Evolutionary conservation across 2,113 vertebrate genomes (phyloP).

Genomic region (Stercorarius parasiticus): DNA sequence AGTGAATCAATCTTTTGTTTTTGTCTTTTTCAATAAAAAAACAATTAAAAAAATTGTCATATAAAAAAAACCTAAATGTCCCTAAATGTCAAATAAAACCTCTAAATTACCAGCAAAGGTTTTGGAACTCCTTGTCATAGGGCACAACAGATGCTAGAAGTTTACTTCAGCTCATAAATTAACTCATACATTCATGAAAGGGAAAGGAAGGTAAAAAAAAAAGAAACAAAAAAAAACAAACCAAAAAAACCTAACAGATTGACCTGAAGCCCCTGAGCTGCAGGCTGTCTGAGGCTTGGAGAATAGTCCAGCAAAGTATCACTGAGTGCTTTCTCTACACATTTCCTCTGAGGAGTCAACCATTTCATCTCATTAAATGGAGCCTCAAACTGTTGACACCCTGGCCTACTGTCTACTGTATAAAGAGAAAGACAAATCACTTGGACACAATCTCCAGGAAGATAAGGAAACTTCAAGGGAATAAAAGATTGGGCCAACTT

Average conservation of each 20-base stretch:
- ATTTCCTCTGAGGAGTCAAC: not conserved
- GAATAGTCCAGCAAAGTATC: not conserved
- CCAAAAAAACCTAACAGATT: not conserved
- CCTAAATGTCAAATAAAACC: not conserved
- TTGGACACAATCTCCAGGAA: not conserved
- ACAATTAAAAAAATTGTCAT: not conserved
- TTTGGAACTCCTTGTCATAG: not conserved
- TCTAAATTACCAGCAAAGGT: not conserved
- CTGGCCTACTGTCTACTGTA: not conserved
- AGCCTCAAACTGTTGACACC: not conserved
- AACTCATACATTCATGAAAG: not conserved
- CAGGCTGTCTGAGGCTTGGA: not conserved
- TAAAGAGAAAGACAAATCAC: not conserved
- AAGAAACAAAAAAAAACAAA: not conserved
- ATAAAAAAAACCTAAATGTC: not conserved
- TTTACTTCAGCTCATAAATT: not conserved
- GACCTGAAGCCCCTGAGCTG: not conserved
- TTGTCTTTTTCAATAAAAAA: not conserved
- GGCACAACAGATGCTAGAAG: not conserved
- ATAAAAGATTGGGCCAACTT: not conserved
- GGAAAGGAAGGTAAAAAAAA: not conserved
- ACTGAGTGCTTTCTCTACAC: not conserved
- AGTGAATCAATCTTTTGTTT: not conserved
- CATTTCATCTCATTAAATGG: not conserved
- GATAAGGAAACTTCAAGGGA: not conserved